A percentile compares a stretch with the other conserved stretches of the same genome.
These are phyloP conservation scores for Saturnia pavonia DNA, from an alignment of 2,888 invertebrate species.

Conservation along the genomic window DNA sequence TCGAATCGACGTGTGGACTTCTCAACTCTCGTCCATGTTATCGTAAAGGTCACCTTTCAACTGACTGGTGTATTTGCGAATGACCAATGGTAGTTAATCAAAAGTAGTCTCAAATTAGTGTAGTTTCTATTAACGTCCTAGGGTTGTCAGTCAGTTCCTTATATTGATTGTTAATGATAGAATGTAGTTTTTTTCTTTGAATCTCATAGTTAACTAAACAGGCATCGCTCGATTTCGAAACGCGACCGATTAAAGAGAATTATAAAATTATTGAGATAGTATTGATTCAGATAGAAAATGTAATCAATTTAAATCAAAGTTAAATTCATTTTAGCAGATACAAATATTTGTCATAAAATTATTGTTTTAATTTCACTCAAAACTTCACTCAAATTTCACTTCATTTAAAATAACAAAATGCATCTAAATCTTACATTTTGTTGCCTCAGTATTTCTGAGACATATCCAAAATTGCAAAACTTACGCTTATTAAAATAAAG, in stretches of 20 bases:
- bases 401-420: not conserved
- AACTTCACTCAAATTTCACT: too few species aligned
- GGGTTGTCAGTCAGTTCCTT: not conserved
- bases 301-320: too few species aligned
- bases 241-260: too few species aligned
- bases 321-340: too few species aligned
- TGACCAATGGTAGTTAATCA: not conserved
- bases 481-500: slow-evolving; percentile 2
- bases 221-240: too few species aligned
- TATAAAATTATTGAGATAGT: too few species aligned
- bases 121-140: not conserved
- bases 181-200: too few species aligned
- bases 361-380: too few species aligned
- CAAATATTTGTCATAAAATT: too few species aligned
- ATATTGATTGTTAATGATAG: not conserved
- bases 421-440: not conserved
- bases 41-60: slow-evolving; percentile 14
- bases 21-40: slow-evolving; percentile 14
- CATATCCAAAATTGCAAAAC: not conserved
- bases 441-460: not conserved
- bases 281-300: too few species aligned
- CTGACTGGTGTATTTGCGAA: not conserved
- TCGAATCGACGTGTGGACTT: slow-evolving; percentile 22
- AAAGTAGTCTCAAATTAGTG: not conserved
- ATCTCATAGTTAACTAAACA: too few species aligned